Percentiles rank a stretch among this genome's conserved stretches.
Conservation (phyloP, 1,140 invertebrate species). For the Cherax quadricarinatus region DNA sequence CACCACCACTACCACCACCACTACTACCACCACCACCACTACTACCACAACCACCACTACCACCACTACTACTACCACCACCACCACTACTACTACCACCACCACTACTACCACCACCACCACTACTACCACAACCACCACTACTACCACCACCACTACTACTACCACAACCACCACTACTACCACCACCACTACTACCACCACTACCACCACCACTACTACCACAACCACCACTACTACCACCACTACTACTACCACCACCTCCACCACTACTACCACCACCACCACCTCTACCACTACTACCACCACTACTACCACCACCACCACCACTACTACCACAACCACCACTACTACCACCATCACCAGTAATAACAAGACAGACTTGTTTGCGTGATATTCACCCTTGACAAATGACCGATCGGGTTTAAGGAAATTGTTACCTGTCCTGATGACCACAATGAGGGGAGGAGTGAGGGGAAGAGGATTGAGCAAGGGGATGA, state of each 20-base stretch:
- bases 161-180: neutral
- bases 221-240: neutral
- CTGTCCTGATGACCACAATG: neutral
- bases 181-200: neutral
- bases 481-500: too few relatives aligned
- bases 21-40: neutral
- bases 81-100: neutral
- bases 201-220: neutral
- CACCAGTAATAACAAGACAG: slow-evolving; percentile 4
- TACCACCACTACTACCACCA: neutral
- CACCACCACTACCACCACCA: neutral
- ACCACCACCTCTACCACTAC: neutral
- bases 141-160: neutral
- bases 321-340: neutral
- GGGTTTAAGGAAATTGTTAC: slow-evolving; percentile 15
- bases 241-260: neutral
- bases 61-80: neutral
- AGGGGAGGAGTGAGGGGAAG: neutral
- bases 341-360: neutral
- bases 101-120: neutral
- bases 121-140: neutral
- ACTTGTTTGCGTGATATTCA: neutral
- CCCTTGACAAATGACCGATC: slow-evolving; percentile 19
- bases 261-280: neutral
- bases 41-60: neutral